Evolutionary conservation across 2,797 vertebrate species (phyloP).

Genomic region (Sphaeramia orbicularis): DNA sequence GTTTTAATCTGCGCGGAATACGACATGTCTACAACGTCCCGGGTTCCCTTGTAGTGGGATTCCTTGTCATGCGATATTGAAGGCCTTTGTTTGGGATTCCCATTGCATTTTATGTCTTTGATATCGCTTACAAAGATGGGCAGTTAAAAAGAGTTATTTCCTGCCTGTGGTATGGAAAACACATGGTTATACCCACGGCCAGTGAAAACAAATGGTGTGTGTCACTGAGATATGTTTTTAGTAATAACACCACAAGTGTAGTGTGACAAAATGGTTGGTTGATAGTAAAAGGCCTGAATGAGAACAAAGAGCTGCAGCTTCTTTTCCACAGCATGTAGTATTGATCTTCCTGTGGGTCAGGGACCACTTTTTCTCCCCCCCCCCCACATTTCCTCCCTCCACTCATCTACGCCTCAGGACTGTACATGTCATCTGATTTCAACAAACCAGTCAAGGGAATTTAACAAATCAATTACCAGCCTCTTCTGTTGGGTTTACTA

Average conservation of each 20-base stretch:
- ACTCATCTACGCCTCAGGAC: constrained; percentile 34
- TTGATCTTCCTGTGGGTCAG: constrained; percentile 57
- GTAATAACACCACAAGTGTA: constrained; percentile 37
- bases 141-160: constrained; percentile 55
- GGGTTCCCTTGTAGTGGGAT: constrained; percentile 15
- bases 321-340: constrained; percentile 54
- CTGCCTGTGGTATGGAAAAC: constrained; percentile 42
- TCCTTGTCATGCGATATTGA: constrained; percentile 26
- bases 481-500: constrained; percentile 13
- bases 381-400: background rate
- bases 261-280: constrained; percentile 25
- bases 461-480: constrained; percentile 73
- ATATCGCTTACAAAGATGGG: constrained; percentile 49
- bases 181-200: constrained; percentile 44
- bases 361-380: background rate
- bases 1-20: constrained; percentile 10
- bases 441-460: constrained; percentile 25
- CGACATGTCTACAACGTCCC: constrained; percentile 9
- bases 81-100: constrained; percentile 32
- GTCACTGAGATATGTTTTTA: constrained; percentile 41
- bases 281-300: constrained; percentile 22
- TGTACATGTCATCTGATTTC: constrained; percentile 62
- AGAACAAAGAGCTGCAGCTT: constrained; percentile 54
- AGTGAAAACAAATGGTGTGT: constrained; percentile 59
- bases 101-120: constrained; percentile 45